phyloP scores from a whole-genome alignment of 2,113 vertebrate genomes.

The Microcebus griseorufus region DNA sequence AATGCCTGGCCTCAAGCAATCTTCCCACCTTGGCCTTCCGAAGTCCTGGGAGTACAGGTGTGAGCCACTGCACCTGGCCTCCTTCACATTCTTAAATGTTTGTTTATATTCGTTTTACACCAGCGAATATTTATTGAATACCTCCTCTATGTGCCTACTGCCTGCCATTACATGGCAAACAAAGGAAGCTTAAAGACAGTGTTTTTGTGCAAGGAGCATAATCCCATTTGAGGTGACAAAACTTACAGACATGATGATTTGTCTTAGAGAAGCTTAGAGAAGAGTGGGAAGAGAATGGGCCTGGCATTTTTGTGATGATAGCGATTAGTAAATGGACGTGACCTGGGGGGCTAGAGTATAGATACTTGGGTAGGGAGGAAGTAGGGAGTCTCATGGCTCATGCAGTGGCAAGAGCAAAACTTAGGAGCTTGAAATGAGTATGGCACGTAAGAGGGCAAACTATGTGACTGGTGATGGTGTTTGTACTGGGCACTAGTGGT shows the following conservation, averaged over 20 bases:
- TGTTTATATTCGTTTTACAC: background rate
- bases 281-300: background rate
- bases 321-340: background rate
- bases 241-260: background rate
- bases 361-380: background rate
- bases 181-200: background rate
- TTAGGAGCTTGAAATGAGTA: background rate
- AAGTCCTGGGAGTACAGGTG: no score
- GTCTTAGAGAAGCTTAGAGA: background rate
- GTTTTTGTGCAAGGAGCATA: background rate
- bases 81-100: background rate
- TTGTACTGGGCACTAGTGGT: background rate
- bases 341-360: background rate
- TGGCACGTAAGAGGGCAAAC: background rate
- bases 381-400: background rate
- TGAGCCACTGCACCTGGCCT: no score
- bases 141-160: background rate
- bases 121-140: constrained; percentile 10
- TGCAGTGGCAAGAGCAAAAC: background rate
- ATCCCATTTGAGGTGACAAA: background rate
- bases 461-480: background rate
- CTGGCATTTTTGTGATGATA: background rate
- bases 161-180: background rate
- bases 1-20: no score
- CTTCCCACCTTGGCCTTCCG: no score